These are phyloP conservation scores for Heliconius cydno DNA, from an alignment of 2,888 invertebrate species.

Conservation along the genomic window DNA sequence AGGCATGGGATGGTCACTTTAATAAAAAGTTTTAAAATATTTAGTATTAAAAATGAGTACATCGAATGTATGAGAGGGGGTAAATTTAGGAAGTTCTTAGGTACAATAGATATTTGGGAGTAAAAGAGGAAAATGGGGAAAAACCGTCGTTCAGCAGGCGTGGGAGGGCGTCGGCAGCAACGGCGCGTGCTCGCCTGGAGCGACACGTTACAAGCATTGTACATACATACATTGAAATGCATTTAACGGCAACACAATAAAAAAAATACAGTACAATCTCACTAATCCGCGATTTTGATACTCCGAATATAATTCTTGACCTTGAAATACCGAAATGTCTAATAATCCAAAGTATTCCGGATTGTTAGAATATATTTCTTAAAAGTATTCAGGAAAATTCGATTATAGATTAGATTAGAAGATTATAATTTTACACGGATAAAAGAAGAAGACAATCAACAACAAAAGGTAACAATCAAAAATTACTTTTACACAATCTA, in stretches of 20 bases:
- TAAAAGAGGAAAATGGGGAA: constrained; percentile 34
- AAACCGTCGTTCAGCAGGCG: constrained; percentile 62
- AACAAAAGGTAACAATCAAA: neutral
- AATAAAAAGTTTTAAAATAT: constrained; percentile 22
- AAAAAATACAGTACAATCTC: neutral
- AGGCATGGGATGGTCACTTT: constrained; percentile 3
- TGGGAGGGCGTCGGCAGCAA: constrained; percentile 66
- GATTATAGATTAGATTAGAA: too few relatives aligned
- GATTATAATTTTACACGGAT: too few relatives aligned
- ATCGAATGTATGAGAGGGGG: neutral
- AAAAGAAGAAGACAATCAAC: too few relatives aligned
- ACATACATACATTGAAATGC: constrained; percentile 20
- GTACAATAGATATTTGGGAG: neutral
- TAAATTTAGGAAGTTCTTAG: neutral
- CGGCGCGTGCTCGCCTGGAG: constrained; percentile 77
- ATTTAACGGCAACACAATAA: constrained; percentile 21
- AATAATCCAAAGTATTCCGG: too few relatives aligned
- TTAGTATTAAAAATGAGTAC: neutral
- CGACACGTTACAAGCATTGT: constrained; percentile 47
- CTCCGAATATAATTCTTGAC: too few relatives aligned
- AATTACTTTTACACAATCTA: neutral
- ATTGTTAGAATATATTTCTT: neutral
- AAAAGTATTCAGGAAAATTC: neutral
- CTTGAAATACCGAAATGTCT: too few relatives aligned
- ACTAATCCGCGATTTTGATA: neutral